Base-by-base conservation (phyloP, 2,113 vertebrate genomes). In the Lates calcarifer region DNA sequence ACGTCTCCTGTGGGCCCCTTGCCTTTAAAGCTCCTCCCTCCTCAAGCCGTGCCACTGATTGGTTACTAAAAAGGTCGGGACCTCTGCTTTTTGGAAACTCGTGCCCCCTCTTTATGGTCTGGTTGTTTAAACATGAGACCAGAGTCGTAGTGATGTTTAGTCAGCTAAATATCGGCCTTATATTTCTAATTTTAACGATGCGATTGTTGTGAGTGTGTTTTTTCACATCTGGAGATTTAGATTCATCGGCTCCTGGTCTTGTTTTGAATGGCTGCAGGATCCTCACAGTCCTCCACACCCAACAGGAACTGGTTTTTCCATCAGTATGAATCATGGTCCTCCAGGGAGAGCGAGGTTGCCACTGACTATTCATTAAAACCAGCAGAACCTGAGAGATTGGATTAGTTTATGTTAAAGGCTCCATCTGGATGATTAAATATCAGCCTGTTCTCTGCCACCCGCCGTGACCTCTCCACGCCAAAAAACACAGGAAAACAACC, bases 361-460 rank as follows among this genome's bases (percentile, higher is more conserved):
- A 82, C 80, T 74, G 79, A 76, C 86, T 91, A 80, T 90, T 90
- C 82, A 86, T 83, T 53, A 37, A 71, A 81, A 81, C 73, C 67
- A 84, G 80, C 43, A 49, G 37, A 84, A 89, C 87, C 90, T 63
- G 78, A 82, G 79, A 81, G 89, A 85, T 77, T 17, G 83, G 81
- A 89, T 90, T 88, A 87, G 83, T 88, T 91, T 73, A 90, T 87
- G 35, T 91, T 74, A 85, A 85, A 79, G 81, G 74, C 66, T 81
- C 82, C 85, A 82, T 78, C 79, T 84, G 76, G 63, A 73, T 86
- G 72, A 88, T 85, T 83, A 79, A 70, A 64, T 56, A 45, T 11
- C 43, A 9, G 17, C 31, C n/a, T 14, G 15, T 35, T 37, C 22
- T 37, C 43, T 45, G 8, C 45, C 3, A 18, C 17, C 43, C 3